Base-by-base conservation (phyloP, 2,113 vertebrate species). In the Loxodonta africana region DNA sequence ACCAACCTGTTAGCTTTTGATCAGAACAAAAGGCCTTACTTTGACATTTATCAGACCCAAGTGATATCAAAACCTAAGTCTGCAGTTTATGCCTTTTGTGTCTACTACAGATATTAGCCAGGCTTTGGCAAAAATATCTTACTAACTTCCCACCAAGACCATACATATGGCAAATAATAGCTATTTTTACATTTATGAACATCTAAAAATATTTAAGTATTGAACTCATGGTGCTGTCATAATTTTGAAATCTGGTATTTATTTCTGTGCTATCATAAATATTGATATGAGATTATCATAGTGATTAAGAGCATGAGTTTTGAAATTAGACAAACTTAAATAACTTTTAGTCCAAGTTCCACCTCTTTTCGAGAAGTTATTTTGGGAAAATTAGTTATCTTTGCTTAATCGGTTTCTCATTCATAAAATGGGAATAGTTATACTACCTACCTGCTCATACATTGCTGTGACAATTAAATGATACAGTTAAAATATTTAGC, bases 21-120 rank as follows among this genome's bases (percentile, higher is more conserved):
- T 78, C 8, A 90, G 37, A 96, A 88, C 69, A 83, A 90, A 93
- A 92, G 73, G 62, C 20, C 77, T 94, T 77, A 76, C 30, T 44
- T 30, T 90, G 81, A 73, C 57, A 88, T 11, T 44, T 74, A 60
- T 60, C 65, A 37, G 57, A 67, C 21, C 8, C 28, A 20, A 73
- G 18, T 53, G 76, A 82, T 41, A 48, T 67, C 71, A 94, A 65
- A 48, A n/a, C 10, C 8, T 71, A 71, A 73, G 23, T 20, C 41
- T 93, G n/a, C 0, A 18, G 85, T 60, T 74, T 53, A 21, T 37
- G 69, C 62, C 62, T 53, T 60, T 60, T 88, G 30, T 89, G 33
- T 90, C 44, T 84, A 46, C 14, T 63, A 76, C 28, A 78, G 60
- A 28, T 73, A 93, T 51, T 77, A 90, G 71, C 25, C 44, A 84